These are phyloP conservation scores for Dendroctonus ponderosae DNA, from an alignment of 1,140 invertebrate genomes.

Conservation along the genomic window DNA sequence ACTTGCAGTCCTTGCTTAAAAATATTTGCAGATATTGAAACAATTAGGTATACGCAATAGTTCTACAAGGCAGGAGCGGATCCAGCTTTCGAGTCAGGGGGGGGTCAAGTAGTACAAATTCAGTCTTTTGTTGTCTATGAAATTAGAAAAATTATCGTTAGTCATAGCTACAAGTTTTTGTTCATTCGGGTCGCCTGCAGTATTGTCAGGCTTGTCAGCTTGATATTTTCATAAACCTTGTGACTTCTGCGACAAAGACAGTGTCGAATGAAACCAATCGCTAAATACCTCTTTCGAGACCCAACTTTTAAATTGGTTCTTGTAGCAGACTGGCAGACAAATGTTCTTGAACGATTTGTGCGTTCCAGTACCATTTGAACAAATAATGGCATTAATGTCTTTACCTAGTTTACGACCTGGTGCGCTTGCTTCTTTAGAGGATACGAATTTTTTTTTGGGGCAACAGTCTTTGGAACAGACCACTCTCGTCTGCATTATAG, in stretches of 20 bases:
- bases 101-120: no score
- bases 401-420: constrained; percentile 45
- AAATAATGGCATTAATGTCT: constrained; percentile 48
- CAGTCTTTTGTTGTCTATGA: no score
- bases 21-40: no score
- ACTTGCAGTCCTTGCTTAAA: no score
- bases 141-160: no score
- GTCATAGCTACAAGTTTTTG: no score
- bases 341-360: constrained; percentile 44
- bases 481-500: constrained; percentile 45
- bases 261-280: constrained; percentile 49
- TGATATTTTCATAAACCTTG: constrained; percentile 35
- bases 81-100: no score
- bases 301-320: constrained; percentile 36
- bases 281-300: constrained; percentile 34
- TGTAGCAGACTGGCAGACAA: constrained; percentile 44
- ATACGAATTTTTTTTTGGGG: constrained; percentile 47
- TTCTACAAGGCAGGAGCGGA: no score
- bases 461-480: no score
- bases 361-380: constrained; percentile 48
- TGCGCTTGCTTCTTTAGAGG: constrained; percentile 36
- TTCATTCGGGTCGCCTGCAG: constrained; percentile 6
- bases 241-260: constrained; percentile 47
- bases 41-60: no score
- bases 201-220: constrained; percentile 46